Conservation (phyloP, 92 coral and sea anemone genomes). For the Bergia sp. region DNA sequence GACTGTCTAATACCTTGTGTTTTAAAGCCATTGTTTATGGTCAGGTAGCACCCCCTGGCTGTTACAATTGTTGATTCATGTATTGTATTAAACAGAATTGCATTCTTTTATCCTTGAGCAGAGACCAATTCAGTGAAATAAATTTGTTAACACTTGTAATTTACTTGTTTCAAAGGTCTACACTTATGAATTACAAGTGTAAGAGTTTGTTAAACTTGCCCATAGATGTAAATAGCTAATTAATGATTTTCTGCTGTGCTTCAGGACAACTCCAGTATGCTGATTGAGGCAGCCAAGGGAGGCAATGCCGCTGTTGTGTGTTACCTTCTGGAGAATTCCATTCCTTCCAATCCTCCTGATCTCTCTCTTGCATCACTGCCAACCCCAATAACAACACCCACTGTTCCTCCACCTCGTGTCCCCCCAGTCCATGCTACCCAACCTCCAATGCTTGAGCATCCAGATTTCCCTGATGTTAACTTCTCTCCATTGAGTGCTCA, state of each 20-base stretch:
- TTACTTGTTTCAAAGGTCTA: too few relatives aligned
- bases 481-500: constrained; percentile 65
- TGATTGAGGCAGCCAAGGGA: constrained; percentile 98
- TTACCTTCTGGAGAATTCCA: constrained; percentile 89
- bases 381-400: constrained; percentile 77
- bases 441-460: constrained; percentile 88
- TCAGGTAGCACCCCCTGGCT: too few relatives aligned
- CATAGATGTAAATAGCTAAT: too few relatives aligned
- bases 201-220: too few relatives aligned
- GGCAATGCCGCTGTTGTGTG: constrained; percentile 98
- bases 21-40: too few relatives aligned
- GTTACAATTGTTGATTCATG: too few relatives aligned
- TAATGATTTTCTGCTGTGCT: not conserved
- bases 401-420: constrained; percentile 96
- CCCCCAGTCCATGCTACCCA: constrained; percentile 97
- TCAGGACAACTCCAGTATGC: constrained; percentile 94
- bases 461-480: constrained; percentile 73
- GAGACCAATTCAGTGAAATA: too few relatives aligned
- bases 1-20: too few relatives aligned
- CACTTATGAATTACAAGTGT: too few relatives aligned
- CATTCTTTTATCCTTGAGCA: too few relatives aligned
- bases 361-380: constrained; percentile 85
- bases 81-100: too few relatives aligned
- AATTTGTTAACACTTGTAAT: too few relatives aligned
- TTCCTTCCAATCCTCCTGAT: constrained; percentile 88